Conservation (phyloP, 2,113 vertebrate genomes). For the Brachyhypopomus gauderio region DNA sequence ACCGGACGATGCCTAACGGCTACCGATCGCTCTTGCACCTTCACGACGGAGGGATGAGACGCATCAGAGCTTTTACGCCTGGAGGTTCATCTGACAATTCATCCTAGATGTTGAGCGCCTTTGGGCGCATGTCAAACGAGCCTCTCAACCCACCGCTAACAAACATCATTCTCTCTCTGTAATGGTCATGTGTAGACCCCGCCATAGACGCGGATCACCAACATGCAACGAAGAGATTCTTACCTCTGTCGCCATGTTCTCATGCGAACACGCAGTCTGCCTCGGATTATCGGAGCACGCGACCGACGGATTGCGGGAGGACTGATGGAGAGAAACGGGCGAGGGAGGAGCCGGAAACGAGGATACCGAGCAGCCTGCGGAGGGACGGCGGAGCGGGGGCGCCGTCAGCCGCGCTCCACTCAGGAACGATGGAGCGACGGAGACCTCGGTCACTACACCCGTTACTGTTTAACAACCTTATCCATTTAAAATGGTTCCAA, state of each 20-base stretch:
- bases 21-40: not conserved
- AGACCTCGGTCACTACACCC: no score
- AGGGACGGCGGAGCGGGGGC: not conserved
- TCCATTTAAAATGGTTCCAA: no score
- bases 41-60: not conserved
- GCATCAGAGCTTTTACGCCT: not conserved
- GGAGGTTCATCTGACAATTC: not conserved
- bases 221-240: constrained; percentile 40
- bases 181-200: no score
- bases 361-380: not conserved
- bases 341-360: constrained; percentile 35
- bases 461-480: no score
- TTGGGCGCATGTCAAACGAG: not conserved
- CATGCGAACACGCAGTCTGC: constrained; percentile 60
- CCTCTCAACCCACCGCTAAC: no score
- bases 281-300: constrained; percentile 63
- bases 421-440: no score
- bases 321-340: constrained; percentile 39
- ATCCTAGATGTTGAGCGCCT: not conserved
- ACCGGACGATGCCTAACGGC: not conserved
- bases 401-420: no score
- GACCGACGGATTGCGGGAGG: constrained; percentile 34
- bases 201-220: not conserved
- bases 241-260: constrained; percentile 83
- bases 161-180: no score